phyloP scores from a whole-genome alignment of 2,888 invertebrate species.

The Mechanitis messenoides region DNA sequence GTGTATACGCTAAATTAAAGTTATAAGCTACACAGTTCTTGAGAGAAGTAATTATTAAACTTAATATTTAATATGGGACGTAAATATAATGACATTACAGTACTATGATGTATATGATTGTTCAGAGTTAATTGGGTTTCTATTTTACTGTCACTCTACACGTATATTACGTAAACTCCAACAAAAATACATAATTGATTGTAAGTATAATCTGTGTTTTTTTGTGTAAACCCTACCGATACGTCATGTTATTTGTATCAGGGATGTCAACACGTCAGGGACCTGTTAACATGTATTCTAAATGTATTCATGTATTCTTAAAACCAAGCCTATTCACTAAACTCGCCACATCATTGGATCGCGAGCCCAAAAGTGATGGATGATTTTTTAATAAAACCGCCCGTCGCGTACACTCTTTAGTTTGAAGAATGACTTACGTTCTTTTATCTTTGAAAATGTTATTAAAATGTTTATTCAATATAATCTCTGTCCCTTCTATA shows the following conservation, averaged over 20 bases:
- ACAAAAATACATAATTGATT: too few species aligned
- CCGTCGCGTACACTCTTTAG: neutral
- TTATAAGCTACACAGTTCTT: too few species aligned
- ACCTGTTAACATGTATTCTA: neutral
- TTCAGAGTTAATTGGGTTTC: too few species aligned
- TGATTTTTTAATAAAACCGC: constrained; percentile 34
- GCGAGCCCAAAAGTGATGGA: constrained; percentile 30
- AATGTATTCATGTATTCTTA: constrained; percentile 2
- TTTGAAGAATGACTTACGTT: neutral
- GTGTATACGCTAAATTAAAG: neutral
- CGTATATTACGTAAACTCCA: too few species aligned
- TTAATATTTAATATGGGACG: too few species aligned
- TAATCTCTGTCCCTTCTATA: neutral
- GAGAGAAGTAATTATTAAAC: neutral
- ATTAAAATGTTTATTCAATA: neutral
- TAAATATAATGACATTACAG: too few species aligned
- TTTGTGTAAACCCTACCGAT: too few species aligned
- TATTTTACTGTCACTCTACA: too few species aligned
- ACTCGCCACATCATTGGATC: constrained; percentile 1
- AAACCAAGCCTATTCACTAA: constrained; percentile 5
- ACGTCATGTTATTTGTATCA: too few species aligned
- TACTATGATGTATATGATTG: too few species aligned
- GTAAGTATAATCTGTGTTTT: too few species aligned
- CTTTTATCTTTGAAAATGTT: constrained; percentile 1
- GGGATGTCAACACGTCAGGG: neutral